Evolutionary conservation across 2,888 invertebrate genomes (phyloP).

Genomic region (Drosophila bunnanda): DNA sequence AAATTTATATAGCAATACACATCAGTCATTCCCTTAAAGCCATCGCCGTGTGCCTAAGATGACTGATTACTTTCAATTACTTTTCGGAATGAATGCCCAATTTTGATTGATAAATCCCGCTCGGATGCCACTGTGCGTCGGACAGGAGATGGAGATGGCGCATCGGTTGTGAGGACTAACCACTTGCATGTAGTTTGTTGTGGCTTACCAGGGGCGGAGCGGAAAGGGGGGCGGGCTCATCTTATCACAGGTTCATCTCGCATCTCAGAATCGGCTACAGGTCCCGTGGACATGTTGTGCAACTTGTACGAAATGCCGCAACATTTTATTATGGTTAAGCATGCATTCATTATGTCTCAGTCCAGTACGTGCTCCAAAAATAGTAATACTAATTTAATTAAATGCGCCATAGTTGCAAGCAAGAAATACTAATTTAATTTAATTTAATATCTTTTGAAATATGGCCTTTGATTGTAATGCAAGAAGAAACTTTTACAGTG

Average conservation of each 20-base stretch:
- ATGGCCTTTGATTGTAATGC: neutral
- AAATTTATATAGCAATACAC: neutral
- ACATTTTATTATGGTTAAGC: constrained; percentile 76
- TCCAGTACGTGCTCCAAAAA: neutral
- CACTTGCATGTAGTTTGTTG: constrained; percentile 31
- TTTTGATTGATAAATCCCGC: neutral
- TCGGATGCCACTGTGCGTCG: constrained; percentile 7
- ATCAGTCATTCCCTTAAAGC: neutral
- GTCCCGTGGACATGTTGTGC: constrained; percentile 53
- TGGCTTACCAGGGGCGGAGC: constrained; percentile 14
- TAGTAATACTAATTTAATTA: constrained; percentile 7
- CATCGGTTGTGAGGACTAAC: constrained; percentile 20
- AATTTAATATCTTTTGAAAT: neutral
- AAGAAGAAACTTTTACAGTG: neutral
- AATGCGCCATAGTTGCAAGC: neutral
- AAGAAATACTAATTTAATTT: neutral
- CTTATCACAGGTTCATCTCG: constrained; percentile 18
- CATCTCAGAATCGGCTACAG: neutral
- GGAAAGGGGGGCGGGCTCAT: neutral
- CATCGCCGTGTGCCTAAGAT: neutral
- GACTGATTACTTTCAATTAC: constrained; percentile 8
- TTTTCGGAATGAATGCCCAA: neutral
- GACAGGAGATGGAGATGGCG: neutral
- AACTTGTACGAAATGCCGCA: constrained; percentile 63
- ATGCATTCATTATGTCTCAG: constrained; percentile 70